Conservation (phyloP, 2,797 vertebrate species). For the Chlorospingus flavigularis region DNA sequence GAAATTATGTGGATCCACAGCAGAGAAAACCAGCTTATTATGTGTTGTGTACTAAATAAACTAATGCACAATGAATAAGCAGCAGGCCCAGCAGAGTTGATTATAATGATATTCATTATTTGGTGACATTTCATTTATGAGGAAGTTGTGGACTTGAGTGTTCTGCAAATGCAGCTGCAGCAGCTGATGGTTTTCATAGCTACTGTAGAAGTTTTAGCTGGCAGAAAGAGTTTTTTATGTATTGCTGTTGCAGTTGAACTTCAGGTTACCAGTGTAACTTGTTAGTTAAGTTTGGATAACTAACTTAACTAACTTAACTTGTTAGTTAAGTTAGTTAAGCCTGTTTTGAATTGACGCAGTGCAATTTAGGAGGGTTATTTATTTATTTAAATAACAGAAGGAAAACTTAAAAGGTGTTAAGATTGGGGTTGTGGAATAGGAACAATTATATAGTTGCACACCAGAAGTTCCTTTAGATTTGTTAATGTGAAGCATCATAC, state of each 20-base stretch:
- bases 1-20: neutral
- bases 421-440: neutral
- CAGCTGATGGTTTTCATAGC: neutral
- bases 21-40: neutral
- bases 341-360: neutral
- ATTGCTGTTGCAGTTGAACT: neutral
- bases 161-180: neutral
- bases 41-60: neutral
- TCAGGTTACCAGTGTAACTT: neutral
- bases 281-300: neutral
- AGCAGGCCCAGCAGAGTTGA: neutral
- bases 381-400: neutral
- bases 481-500: neutral
- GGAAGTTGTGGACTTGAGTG: neutral
- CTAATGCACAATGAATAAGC: neutral
- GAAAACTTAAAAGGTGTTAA: neutral
- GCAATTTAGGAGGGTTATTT: neutral
- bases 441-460: neutral
- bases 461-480: neutral
- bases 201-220: neutral
- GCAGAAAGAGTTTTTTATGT: neutral
- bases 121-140: neutral
- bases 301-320: no score
- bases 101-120: neutral
- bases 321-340: neutral